Base-by-base conservation (phyloP, 1,140 invertebrate species). In the Asbolus verrucosus region DNA sequence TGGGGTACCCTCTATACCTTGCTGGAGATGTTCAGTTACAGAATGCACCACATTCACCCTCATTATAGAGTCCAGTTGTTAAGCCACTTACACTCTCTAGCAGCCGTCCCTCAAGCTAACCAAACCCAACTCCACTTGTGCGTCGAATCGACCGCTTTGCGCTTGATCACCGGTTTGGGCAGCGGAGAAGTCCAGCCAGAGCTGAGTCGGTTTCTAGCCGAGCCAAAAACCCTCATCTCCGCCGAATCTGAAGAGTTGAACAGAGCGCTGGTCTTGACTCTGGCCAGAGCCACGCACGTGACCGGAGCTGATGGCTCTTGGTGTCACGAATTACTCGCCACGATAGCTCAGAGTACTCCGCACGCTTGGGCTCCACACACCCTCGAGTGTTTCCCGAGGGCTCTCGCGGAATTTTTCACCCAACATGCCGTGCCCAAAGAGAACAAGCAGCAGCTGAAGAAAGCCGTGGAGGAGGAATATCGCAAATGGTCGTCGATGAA, bases 401-500 rank as follows among this genome's bases (percentile, higher is more conserved):
- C 92, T 3, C 83, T 98, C 0, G 90, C 90, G 16, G 95, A 98
- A 72, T 98, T 97, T 78, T 94, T 91, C 78, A 87, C 88, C 59
- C 89, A 94, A 79, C 94, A 94, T 15, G 89, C 88, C 71, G 87
- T 92, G n/a, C 88, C 90, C 0, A 90, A 92, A 77, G 95, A 97
- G 78, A 94, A 96, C 76, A 97, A 96, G 77, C 91, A 93, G 76
- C 87, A 94, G 67, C 83, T 98, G 0, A 96, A 95, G 82, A 95
- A 94, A 82, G 92, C 92, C 0, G 94, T 97, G 0, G 94, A 97
- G 76, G 94, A 97, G 77, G 96, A 98, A 77, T 98, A 96, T 77
- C 85, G 94, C 38, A 98, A 97, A 79, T 98, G 96, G 95, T 92
- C 93, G 36, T 95, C 94, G 0, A 98, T 98, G 95, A 95, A 90